Evolutionary conservation across 1,140 invertebrate species (phyloP), one percentile per base, ranked within the genome.

Genomic region (Drosophila pruinosa): DNA sequence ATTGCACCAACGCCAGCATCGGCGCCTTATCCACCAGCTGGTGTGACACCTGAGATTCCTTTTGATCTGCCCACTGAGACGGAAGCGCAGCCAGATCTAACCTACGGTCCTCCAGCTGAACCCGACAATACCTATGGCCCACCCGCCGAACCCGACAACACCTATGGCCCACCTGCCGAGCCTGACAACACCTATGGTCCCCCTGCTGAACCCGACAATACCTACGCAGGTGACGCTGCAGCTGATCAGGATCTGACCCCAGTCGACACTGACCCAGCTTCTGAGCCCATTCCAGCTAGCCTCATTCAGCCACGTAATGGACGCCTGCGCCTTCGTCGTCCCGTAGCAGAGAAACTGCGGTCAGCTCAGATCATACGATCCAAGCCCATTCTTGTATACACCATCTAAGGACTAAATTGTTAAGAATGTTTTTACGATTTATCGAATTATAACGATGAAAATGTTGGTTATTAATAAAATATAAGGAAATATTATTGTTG

Each of bases 11-110:
- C 81, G 3, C 64, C 64, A 0, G 77, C 57, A 2, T 48, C 81
- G 21, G 81, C 80, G 14, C 89, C 89, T 7, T 90, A 90, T 71
- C 83, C 89, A 0, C 59, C 89, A 3, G 89, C 89, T 1, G 89
- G 89, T 24, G 81, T 90, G 0, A 90, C 89, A 0, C 89, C 89
- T 1, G 75, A 78, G 17, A 59, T 89, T 10, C 73, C 89, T 2
- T 90, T 90, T 10, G 89, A 90, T 28, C 59, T 90, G 47, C 89
- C 89, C 15, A 75, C 78, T 10, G 67, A 70, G 19, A 86, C 88
- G 0, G 89, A 90, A 14, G 78, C 89, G 4, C 85, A 86, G 17
- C 89, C 89, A 5, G 89, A 90, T 28, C 31, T 90, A 56, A 90
- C 76, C 14, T 85, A 85, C 7, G 78, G 75, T 5, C 83, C 83